A percentile compares a stretch with the other conserved stretches of the same genome.
These are phyloP conservation scores for Chelonia mydas DNA, from an alignment of 2,797 vertebrate genomes.

Conservation along the genomic window DNA sequence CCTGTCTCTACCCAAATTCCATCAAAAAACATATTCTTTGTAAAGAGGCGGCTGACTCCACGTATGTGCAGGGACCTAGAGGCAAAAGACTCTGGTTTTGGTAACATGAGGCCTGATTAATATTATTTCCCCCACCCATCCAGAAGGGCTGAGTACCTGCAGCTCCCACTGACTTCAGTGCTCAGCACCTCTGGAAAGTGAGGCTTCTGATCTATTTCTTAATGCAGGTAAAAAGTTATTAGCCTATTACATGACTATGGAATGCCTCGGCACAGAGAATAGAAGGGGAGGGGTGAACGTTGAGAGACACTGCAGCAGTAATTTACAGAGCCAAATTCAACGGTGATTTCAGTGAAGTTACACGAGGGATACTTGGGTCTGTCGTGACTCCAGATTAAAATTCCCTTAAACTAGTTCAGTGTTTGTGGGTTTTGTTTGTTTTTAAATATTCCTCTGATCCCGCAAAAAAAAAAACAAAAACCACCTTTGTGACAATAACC, in stretches of 20 bases:
- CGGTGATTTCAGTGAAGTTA: background rate
- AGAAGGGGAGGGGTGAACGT: background rate
- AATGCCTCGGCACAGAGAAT: background rate
- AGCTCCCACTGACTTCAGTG: background rate
- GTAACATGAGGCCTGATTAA: background rate
- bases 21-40: accelerated
- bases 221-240: background rate
- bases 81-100: background rate
- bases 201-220: background rate
- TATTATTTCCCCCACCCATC: background rate
- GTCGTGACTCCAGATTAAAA: background rate
- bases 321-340: background rate
- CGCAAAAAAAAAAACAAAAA: background rate
- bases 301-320: background rate
- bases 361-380: background rate
- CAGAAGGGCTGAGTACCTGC: background rate
- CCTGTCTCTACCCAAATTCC: background rate
- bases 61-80: background rate
- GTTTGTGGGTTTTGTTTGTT: background rate
- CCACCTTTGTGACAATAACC: background rate
- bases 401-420: background rate
- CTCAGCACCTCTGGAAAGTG: background rate
- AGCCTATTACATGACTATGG: background rate
- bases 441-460: background rate
- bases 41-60: background rate